Evolutionary conservation across 2,888 invertebrate genomes (phyloP).

Genomic region (Lobophora halterata): DNA sequence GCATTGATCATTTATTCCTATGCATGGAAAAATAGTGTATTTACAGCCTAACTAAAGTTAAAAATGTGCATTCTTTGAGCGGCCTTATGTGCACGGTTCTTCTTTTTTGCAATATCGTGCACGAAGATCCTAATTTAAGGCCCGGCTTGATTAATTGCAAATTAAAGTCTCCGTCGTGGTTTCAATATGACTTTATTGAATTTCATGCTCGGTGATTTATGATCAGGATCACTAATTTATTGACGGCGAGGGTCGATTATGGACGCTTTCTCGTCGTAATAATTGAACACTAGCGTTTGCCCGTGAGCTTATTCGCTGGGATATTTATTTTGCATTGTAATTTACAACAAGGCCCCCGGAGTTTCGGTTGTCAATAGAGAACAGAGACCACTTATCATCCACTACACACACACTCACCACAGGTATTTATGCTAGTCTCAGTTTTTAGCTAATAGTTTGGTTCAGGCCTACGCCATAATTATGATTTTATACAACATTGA

Average conservation of each 20-base stretch:
- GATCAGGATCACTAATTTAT: constrained; percentile 67
- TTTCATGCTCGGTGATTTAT: constrained; percentile 75
- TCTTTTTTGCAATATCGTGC: constrained; percentile 55
- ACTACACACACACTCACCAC: too few relatives aligned
- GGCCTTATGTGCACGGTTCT: constrained; percentile 9
- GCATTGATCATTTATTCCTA: too few relatives aligned
- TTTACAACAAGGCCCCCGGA: too few relatives aligned
- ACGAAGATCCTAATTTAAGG: constrained; percentile 70
- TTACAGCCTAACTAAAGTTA: constrained; percentile 1
- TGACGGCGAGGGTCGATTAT: constrained; percentile 50
- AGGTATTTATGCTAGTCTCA: too few relatives aligned
- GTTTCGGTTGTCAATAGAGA: too few relatives aligned
- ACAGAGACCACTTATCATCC: too few relatives aligned
- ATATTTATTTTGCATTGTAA: too few relatives aligned
- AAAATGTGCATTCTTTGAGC: constrained; percentile 3
- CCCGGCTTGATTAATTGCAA: constrained; percentile 74
- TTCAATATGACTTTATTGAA: constrained; percentile 78
- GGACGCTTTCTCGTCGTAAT: constrained; percentile 33
- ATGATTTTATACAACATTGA: too few relatives aligned
- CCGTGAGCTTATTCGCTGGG: not conserved
- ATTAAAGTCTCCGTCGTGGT: constrained; percentile 73
- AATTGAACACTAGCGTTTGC: constrained; percentile 11
- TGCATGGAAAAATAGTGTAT: not conserved
- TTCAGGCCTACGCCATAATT: too few relatives aligned
- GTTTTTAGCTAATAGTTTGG: too few relatives aligned